Percentiles rank a stretch among this genome's conserved stretches.
These are phyloP conservation scores for Iselma pallidipennis DNA, from an alignment of 2,888 invertebrate species.

Conservation along the genomic window DNA sequence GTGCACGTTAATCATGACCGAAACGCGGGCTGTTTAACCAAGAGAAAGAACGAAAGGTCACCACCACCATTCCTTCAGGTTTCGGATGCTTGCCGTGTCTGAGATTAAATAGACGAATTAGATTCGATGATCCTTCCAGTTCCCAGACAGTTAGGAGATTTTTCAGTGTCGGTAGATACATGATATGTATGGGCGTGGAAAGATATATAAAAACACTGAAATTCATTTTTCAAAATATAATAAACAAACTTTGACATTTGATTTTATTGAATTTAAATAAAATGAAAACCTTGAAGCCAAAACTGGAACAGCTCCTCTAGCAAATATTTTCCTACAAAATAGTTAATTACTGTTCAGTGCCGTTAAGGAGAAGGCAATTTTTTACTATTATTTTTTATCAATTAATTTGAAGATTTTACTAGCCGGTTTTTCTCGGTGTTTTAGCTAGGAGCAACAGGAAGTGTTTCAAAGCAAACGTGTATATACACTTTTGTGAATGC, in stretches of 20 bases:
- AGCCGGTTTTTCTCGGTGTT: neutral
- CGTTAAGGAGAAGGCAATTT: neutral
- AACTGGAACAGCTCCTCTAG: neutral
- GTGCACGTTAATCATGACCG: constrained; percentile 34
- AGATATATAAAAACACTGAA: neutral
- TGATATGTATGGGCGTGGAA: neutral
- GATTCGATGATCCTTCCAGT: constrained; percentile 9
- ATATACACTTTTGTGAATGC: neutral
- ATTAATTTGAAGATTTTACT: neutral
- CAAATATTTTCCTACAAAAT: neutral
- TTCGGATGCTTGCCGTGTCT: constrained; percentile 17
- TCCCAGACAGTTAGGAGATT: constrained; percentile 8
- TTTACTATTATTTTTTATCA: neutral
- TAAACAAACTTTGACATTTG: neutral
- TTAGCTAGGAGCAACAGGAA: neutral
- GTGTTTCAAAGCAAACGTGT: neutral
- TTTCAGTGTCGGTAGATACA: neutral
- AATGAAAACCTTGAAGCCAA: neutral
- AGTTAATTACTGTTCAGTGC: neutral
- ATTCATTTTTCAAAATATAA: neutral
- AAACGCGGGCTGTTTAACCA: constrained; percentile 27
- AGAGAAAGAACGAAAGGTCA: constrained; percentile 15
- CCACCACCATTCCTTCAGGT: constrained; percentile 8
- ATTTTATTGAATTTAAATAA: neutral
- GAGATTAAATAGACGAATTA: constrained; percentile 18